phyloP scores from a whole-genome alignment of 2,888 invertebrate genomes.

The Cyclophora punctaria region DNA sequence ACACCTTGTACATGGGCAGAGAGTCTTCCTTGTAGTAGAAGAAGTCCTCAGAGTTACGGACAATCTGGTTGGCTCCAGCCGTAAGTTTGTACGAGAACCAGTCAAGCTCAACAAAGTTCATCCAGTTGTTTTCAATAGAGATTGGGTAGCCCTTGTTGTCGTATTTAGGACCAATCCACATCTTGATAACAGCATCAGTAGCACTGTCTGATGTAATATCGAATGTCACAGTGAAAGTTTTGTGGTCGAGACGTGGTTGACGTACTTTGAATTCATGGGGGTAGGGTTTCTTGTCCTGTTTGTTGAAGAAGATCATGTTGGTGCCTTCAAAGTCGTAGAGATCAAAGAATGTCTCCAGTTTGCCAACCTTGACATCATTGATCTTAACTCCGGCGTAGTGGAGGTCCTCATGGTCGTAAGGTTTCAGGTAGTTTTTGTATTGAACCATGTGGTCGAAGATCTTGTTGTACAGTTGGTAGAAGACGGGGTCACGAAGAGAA shows the following conservation, averaged over 20 bases:
- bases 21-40: conserved; percentile 77
- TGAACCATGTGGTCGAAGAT: conserved; percentile 73
- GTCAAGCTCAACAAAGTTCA: conserved; percentile 78
- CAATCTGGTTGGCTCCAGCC: conserved; percentile 78
- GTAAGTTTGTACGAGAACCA: conserved; percentile 74
- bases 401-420: conserved; percentile 76
- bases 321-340: conserved; percentile 77
- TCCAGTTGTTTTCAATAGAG: conserved; percentile 71
- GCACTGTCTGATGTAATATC: conserved; percentile 76
- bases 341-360: conserved; percentile 79
- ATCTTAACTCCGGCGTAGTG: conserved; percentile 77
- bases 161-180: conserved; percentile 82
- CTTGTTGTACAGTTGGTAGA: conserved; percentile 80
- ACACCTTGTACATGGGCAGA: conserved; percentile 75
- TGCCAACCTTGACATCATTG: conserved; percentile 75
- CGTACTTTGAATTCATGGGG: conserved; percentile 71
- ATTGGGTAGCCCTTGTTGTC: conserved; percentile 71
- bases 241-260: conserved; percentile 82
- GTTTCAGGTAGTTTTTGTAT: conserved; percentile 74
- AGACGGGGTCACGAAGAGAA: conserved; percentile 80
- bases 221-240: conserved; percentile 77
- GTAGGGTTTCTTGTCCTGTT: conserved; percentile 40
- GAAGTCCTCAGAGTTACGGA: conserved; percentile 79
- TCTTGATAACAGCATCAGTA: conserved; percentile 74
- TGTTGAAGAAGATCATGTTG: conserved; percentile 50